Evolutionary conservation across 2,113 vertebrate species (phyloP), one percentile per base, ranked within the genome.

Genomic region (Onychostruthus taczanowskii): DNA sequence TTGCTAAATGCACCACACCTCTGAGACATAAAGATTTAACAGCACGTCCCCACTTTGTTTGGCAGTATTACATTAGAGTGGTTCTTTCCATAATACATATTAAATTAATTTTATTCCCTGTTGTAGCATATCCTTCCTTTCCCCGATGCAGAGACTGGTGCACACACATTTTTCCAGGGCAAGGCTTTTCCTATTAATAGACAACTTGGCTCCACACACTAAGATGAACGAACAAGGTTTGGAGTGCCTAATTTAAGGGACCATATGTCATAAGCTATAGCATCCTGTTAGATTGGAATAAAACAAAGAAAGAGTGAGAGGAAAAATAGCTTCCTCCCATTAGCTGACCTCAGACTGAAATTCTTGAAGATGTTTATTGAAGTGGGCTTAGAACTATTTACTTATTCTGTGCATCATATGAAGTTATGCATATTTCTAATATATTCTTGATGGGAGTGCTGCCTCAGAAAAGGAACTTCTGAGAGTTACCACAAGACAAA

Each of bases 171-270:
- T 89, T 86, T 94, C 76, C 72, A 95, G 78, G 84, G 46, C 72
- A 94, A 82, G 47, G 75, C 68, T 91, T 88, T 63, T 94, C 79
- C 93, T 96, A 94, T 95, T 95, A 95, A 96, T 90, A 96, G 95
- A 64, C 68, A 92, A 56, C 80, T 95, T 94, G 96, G 93, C 95
- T 96, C 89, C 61, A 44, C 83, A 82, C 3, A 1, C 76, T 2
- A n/a, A 94, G 73, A 90, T 78, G 92, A 96, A 93, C 23, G 41
- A 94, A 74, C 73, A 88, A 88, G 79, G 64, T 87, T 95, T 93
- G 22, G 6, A 92, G 68, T 84, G 83, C 82, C 93, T 96, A 92
- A 94, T 94, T 96, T 96, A 93, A 90, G 86, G 0, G 52, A 96
- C 92, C 90, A 84, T 95, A 96, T 95, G 88, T 88, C 94, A 92